Percentiles rank a stretch among this genome's conserved stretches.
These are phyloP conservation scores for Tympanuchus pallidicinctus DNA, from an alignment of 2,113 vertebrate genomes.

Conservation along the genomic window DNA sequence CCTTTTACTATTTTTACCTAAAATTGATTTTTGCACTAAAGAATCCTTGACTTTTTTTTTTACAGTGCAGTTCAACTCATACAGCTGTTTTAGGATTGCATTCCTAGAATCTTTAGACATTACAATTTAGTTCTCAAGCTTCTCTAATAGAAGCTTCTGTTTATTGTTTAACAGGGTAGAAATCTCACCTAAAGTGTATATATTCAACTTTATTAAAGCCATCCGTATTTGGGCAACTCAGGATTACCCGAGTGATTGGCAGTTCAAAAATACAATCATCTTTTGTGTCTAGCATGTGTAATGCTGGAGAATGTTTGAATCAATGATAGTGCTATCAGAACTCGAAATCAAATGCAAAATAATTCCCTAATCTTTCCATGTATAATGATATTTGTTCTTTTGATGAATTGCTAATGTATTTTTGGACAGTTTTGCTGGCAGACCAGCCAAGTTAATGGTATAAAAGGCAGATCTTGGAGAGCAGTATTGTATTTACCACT, in stretches of 20 bases:
- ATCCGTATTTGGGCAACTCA: conserved; percentile 71
- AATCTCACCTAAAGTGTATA: conserved; percentile 7
- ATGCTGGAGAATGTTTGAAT: conserved; percentile 81
- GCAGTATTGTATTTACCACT: background rate
- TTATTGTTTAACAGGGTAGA: conserved; percentile 37
- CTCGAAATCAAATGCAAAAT: conserved; percentile 88
- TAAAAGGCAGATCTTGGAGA: conserved; percentile 27
- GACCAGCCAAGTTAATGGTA: conserved; percentile 23
- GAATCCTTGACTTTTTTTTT: background rate
- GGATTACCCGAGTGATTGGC: conserved; percentile 81
- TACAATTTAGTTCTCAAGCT: background rate
- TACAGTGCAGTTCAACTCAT: background rate
- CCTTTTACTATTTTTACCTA: background rate
- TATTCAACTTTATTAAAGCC: conserved; percentile 50
- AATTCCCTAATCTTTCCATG: conserved; percentile 78
- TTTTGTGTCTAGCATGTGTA: conserved; percentile 80
- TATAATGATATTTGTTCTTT: conserved; percentile 83
- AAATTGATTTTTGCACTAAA: background rate
- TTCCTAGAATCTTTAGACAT: conserved; percentile 3
- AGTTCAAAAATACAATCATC: conserved; percentile 81
- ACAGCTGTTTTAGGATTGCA: background rate
- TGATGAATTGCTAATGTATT: conserved; percentile 86
- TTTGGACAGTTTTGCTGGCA: conserved; percentile 62
- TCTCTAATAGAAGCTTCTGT: background rate
- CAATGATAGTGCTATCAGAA: conserved; percentile 87